These are phyloP conservation scores for Empis livida DNA, from an alignment of 2,888 invertebrate genomes.

Conservation along the genomic window DNA sequence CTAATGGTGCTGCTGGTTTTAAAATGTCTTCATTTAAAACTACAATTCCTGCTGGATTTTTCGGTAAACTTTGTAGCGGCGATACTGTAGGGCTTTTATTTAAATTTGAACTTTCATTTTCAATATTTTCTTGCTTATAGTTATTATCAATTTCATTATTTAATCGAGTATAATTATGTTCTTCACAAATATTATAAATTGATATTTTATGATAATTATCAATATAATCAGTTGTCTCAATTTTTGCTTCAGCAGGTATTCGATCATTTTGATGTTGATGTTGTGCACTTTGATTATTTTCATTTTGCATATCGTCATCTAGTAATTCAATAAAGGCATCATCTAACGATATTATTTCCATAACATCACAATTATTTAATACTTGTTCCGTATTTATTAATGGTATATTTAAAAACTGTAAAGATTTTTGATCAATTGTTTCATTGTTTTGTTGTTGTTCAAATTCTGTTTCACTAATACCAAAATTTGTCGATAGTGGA, in stretches of 20 bases:
- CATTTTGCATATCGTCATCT: constrained; percentile 21
- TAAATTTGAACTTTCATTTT: neutral
- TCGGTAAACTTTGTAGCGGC: neutral
- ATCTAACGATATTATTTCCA: constrained; percentile 34
- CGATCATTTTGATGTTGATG: neutral
- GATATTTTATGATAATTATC: neutral
- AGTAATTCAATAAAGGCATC: constrained; percentile 34
- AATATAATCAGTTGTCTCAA: neutral
- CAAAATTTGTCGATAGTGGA: constrained; percentile 20
- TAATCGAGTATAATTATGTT: constrained; percentile 3
- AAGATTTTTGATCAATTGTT: constrained; percentile 26
- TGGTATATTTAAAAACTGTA: constrained; percentile 27
- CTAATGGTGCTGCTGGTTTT: constrained; percentile 22
- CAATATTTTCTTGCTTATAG: neutral
- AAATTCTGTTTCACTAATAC: constrained; percentile 9
- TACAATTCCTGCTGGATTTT: constrained; percentile 19
- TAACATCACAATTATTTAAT: constrained; percentile 34
- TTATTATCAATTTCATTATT: neutral
- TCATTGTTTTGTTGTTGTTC: neutral
- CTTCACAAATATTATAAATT: neutral
- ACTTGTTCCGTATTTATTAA: constrained; percentile 30
- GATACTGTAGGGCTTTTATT: neutral
- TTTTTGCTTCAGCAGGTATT: neutral
- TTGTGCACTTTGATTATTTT: neutral
- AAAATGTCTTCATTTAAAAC: constrained; percentile 34